Evolutionary conservation across 1,140 invertebrate genomes (phyloP).

Genomic region (Drosophila sucinea): DNA sequence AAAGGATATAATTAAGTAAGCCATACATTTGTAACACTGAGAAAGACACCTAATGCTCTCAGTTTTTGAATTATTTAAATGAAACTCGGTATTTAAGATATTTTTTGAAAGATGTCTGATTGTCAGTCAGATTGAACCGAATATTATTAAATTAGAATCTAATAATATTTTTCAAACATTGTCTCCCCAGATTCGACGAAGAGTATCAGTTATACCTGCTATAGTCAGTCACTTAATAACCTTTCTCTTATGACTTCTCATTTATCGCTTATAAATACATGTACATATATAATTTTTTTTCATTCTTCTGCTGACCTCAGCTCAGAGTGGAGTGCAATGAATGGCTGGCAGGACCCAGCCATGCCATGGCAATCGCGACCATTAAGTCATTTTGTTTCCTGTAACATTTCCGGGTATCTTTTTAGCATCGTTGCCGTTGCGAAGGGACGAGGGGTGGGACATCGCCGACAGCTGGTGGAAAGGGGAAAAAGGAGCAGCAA

Average conservation of each 20-base stretch:
- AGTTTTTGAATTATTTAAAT: too few relatives aligned
- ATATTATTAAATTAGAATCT: too few relatives aligned
- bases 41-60: too few relatives aligned
- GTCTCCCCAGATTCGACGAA: too few relatives aligned
- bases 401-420: slow-evolving; percentile 51
- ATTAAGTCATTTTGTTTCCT: slow-evolving; percentile 67
- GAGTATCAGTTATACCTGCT: background rate
- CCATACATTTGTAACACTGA: too few relatives aligned
- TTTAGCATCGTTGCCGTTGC: slow-evolving; percentile 20
- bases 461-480: background rate
- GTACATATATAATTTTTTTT: background rate
- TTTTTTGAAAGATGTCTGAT: too few relatives aligned
- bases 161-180: too few relatives aligned
- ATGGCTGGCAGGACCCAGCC: slow-evolving; percentile 18
- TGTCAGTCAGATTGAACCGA: too few relatives aligned
- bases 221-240: background rate
- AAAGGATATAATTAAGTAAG: too few relatives aligned
- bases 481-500: background rate
- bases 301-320: slow-evolving; percentile 5
- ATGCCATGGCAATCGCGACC: slow-evolving; percentile 39
- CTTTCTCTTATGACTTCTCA: background rate
- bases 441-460: background rate
- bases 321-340: slow-evolving; percentile 7
- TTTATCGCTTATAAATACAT: background rate
- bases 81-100: too few relatives aligned